These are phyloP conservation scores for Puntigrus tetrazona DNA, from an alignment of 2,113 vertebrate genomes.

Conservation along the genomic window DNA sequence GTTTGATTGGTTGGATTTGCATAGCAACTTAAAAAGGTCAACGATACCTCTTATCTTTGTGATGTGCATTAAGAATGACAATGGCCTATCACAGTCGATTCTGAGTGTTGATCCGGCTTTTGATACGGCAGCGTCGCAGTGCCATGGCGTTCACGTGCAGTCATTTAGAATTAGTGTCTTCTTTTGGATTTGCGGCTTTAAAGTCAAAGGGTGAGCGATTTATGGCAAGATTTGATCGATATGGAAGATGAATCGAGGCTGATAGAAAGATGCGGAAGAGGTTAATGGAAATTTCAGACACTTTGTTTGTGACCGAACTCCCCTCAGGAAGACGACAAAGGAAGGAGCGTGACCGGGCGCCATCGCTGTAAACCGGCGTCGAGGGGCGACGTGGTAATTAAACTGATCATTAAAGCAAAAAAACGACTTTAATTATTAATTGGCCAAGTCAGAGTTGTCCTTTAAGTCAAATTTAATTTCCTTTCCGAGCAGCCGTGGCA, in stretches of 20 bases:
- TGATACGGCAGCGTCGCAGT: conserved; percentile 6
- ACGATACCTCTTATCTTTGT: conserved; percentile 35
- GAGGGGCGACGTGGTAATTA: conserved; percentile 87
- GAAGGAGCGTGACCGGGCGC: conserved; percentile 75
- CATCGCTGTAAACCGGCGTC: conserved; percentile 82
- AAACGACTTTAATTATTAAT: conserved; percentile 91
- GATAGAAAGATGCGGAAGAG: conserved; percentile 69
- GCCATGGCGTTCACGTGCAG: not conserved
- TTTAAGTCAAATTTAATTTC: conserved; percentile 88
- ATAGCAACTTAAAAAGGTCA: conserved; percentile 58
- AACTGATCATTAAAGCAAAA: conserved; percentile 91
- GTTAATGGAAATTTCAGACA: conserved; percentile 89
- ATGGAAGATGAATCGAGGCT: not conserved
- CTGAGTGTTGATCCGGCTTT: conserved; percentile 29
- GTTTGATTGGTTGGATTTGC: conserved; percentile 55
- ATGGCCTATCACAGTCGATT: conserved; percentile 37
- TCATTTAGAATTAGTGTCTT: not conserved
- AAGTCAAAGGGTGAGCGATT: not conserved
- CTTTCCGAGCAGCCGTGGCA: conserved; percentile 67
- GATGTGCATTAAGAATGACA: conserved; percentile 48
- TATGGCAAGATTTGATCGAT: not conserved
- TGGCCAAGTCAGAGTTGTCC: conserved; percentile 91
- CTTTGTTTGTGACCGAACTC: conserved; percentile 69
- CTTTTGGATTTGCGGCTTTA: not conserved
- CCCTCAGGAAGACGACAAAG: conserved; percentile 46